Percentiles rank a stretch among this genome's conserved stretches.
phyloP scores from a whole-genome alignment of 2,888 invertebrate species.

The Stenoptilia bipunctidactyla region DNA sequence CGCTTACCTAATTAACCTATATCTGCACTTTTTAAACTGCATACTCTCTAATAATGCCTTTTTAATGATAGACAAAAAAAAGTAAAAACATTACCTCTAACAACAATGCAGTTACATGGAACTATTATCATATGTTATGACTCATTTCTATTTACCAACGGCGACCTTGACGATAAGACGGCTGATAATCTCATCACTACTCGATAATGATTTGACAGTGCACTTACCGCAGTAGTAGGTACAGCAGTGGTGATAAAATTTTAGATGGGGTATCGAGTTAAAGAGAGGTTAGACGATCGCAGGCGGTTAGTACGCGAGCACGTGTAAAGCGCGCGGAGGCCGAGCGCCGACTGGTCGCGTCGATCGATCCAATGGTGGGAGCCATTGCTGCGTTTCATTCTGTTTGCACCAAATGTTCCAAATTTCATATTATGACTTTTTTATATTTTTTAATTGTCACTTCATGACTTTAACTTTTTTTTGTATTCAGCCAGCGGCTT shows the following conservation, averaged over 20 bases:
- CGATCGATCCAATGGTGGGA: conserved; percentile 52
- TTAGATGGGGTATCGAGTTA: conserved; percentile 14
- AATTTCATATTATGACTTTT: conserved; percentile 8
- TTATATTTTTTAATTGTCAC: background rate
- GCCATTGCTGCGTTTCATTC: conserved; percentile 54
- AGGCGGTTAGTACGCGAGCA: conserved; percentile 20
- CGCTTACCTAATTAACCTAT: too few species aligned
- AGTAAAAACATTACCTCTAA: too few species aligned
- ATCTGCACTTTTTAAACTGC: too few species aligned
- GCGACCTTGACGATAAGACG: too few species aligned
- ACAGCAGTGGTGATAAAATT: conserved; percentile 14
- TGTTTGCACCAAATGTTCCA: conserved; percentile 34
- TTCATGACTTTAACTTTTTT: too few species aligned
- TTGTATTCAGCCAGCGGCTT: too few species aligned
- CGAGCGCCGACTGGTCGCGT: conserved; percentile 58
- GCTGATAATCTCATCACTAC: too few species aligned
- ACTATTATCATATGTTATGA: too few species aligned
- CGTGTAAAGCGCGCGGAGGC: conserved; percentile 41
- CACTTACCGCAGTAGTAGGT: conserved; percentile 18
- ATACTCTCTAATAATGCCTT: too few species aligned
- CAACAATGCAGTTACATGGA: too few species aligned
- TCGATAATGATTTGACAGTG: background rate
- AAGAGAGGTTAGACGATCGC: conserved; percentile 3
- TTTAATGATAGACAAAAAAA: too few species aligned
- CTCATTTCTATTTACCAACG: too few species aligned